These are phyloP conservation scores for Ceramica pisi DNA, from an alignment of 2,888 invertebrate species.

Conservation along the genomic window DNA sequence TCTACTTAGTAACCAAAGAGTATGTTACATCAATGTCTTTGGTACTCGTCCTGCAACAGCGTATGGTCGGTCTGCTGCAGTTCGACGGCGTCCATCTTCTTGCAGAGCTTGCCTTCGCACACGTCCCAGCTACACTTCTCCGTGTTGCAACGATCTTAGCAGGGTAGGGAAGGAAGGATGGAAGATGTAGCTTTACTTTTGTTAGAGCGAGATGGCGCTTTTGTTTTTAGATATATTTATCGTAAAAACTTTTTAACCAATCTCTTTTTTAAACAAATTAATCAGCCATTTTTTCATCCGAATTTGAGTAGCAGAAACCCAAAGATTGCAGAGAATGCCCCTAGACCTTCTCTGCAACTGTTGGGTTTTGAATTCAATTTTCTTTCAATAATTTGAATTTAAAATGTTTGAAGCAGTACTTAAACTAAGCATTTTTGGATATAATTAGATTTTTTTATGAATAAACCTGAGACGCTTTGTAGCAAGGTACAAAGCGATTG, in stretches of 20 bases:
- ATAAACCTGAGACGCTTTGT: too few species aligned
- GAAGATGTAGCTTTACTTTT: constrained; percentile 14
- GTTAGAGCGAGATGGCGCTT: constrained; percentile 15
- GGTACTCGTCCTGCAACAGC: constrained; percentile 71
- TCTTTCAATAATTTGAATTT: too few species aligned
- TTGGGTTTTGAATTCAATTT: too few species aligned
- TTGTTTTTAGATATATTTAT: neutral
- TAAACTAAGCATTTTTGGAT: too few species aligned
- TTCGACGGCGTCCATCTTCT: constrained; percentile 84
- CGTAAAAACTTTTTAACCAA: too few species aligned
- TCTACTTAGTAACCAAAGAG: constrained; percentile 3
- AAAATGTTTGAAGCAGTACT: too few species aligned
- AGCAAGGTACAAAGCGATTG: neutral
- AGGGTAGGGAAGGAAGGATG: constrained; percentile 37
- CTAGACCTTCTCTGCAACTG: too few species aligned
- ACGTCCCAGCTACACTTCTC: constrained; percentile 87
- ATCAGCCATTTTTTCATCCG: too few species aligned
- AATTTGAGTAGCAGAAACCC: too few species aligned
- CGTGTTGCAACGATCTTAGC: constrained; percentile 86
- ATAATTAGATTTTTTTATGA: too few species aligned
- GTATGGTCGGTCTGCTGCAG: constrained; percentile 79
- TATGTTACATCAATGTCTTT: constrained; percentile 40
- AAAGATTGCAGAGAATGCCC: too few species aligned
- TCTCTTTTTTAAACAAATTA: too few species aligned
- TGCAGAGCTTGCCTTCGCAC: constrained; percentile 88